phyloP scores from a whole-genome alignment of 2,113 vertebrate species.

The Microcebus murinus region DNA sequence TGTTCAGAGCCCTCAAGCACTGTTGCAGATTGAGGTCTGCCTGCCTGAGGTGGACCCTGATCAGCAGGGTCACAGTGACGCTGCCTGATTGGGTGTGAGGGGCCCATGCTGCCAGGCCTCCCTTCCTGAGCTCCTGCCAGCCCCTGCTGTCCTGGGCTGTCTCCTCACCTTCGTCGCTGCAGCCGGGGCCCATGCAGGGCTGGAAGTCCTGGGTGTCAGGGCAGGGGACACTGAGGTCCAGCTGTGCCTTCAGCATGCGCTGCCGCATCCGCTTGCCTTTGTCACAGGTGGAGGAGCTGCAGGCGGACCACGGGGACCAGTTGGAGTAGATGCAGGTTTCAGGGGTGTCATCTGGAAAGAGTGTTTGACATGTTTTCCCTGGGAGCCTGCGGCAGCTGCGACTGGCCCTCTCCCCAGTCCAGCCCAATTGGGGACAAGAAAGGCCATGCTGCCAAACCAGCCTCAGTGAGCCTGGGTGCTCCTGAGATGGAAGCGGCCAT shows the following conservation, averaged over 20 bases:
- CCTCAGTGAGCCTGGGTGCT: neutral
- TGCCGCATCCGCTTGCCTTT: constrained; percentile 99
- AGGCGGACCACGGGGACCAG: constrained; percentile 99
- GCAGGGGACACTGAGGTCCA: constrained; percentile 97
- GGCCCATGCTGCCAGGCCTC: accelerated
- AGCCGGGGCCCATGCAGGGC: constrained; percentile 98
- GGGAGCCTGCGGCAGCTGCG: neutral
- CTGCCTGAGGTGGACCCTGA: neutral
- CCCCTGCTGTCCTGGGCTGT: too few species aligned
- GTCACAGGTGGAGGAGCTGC: constrained; percentile 98
- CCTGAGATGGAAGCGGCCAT: neutral
- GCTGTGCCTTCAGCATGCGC: constrained; percentile 98
- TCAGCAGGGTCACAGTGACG: neutral
- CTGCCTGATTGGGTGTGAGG: neutral
- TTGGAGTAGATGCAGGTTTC: constrained; percentile 99
- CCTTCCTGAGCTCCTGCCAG: neutral
- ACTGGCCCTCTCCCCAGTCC: neutral
- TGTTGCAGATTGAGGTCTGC: neutral
- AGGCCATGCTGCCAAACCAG: neutral
- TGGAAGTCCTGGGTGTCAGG: constrained; percentile 99
- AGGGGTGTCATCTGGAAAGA: constrained; percentile 94
- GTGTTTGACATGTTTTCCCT: neutral
- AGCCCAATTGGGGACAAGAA: neutral
- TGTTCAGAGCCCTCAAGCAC: neutral
- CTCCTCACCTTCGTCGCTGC: constrained; percentile 94